A percentile compares a stretch with the other conserved stretches of the same genome.
phyloP scores from a whole-genome alignment of 1,140 invertebrate species.

The Ceratosolen fusciceps region DNA sequence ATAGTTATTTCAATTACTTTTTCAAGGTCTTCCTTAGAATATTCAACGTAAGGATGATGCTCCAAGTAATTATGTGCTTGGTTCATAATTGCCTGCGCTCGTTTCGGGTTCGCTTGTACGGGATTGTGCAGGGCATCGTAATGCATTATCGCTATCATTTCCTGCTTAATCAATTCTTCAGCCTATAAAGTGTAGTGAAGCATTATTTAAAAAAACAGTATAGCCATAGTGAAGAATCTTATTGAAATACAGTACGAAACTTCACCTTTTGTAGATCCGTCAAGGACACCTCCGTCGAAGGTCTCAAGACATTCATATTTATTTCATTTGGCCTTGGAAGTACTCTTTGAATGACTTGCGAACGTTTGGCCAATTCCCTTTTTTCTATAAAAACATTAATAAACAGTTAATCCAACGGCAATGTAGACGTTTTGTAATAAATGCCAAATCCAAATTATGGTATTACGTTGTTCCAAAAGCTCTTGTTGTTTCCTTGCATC shows the following conservation, averaged over 20 bases:
- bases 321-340: conserved; percentile 91
- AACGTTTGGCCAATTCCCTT: conserved; percentile 84
- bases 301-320: conserved; percentile 85
- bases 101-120: conserved; percentile 68
- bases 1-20: conserved; percentile 45
- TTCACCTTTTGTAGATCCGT: conserved; percentile 87
- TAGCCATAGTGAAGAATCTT: neutral
- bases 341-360: conserved; percentile 89
- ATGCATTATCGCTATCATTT: conserved; percentile 97
- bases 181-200: conserved; percentile 75
- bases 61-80: conserved; percentile 87
- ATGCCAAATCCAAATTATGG: conserved; percentile 22
- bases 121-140: conserved; percentile 87
- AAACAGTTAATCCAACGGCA: neutral
- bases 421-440: neutral
- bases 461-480: conserved; percentile 75
- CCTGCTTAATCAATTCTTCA: conserved; percentile 96
- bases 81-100: conserved; percentile 66
- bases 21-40: conserved; percentile 79
- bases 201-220: conserved; percentile 19
- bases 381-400: conserved; percentile 59
- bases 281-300: conserved; percentile 78
- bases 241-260: conserved; percentile 3
- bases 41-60: conserved; percentile 86
- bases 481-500: conserved; percentile 81